Conservation (phyloP, 2,113 vertebrate genomes). For the Chloroceryle aenea region DNA sequence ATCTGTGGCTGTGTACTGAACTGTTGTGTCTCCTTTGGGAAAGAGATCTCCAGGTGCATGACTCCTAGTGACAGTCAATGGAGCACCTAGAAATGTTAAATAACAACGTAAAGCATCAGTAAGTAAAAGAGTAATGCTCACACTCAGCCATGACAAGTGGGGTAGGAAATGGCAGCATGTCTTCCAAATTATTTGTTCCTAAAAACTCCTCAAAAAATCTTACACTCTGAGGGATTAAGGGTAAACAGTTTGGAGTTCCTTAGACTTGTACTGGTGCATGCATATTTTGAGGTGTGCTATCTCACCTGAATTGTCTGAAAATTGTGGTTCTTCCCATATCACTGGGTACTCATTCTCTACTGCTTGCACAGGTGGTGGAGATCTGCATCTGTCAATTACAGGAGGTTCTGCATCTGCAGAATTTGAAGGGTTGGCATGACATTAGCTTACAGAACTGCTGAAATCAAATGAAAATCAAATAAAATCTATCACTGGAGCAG, state of each 20-base stretch:
- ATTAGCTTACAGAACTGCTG: not conserved
- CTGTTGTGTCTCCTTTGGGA: constrained; percentile 87
- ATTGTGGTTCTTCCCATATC: constrained; percentile 92
- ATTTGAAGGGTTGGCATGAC: constrained; percentile 28
- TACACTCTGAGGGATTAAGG: not conserved
- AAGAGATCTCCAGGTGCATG: constrained; percentile 87
- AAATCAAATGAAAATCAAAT: not conserved
- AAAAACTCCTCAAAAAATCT: not conserved
- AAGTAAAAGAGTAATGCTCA: not conserved
- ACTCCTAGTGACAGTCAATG: constrained; percentile 81
- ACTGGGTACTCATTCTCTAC: constrained; percentile 76
- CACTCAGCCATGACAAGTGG: not conserved
- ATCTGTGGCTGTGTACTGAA: constrained; percentile 88
- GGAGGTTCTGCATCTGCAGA: constrained; percentile 91
- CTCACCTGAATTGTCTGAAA: constrained; percentile 98
- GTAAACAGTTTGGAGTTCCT: not conserved
- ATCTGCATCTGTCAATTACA: constrained; percentile 93
- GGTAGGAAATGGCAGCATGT: not conserved
- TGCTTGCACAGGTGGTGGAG: constrained; percentile 85
- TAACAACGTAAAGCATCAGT: not conserved
- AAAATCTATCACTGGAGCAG: not conserved
- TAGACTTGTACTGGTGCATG: not conserved
- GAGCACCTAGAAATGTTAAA: constrained; percentile 74
- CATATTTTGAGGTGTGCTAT: not conserved
- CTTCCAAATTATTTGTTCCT: not conserved